Conservation (phyloP, 2,888 invertebrate species). For the Neoitamus cyanurus region DNA sequence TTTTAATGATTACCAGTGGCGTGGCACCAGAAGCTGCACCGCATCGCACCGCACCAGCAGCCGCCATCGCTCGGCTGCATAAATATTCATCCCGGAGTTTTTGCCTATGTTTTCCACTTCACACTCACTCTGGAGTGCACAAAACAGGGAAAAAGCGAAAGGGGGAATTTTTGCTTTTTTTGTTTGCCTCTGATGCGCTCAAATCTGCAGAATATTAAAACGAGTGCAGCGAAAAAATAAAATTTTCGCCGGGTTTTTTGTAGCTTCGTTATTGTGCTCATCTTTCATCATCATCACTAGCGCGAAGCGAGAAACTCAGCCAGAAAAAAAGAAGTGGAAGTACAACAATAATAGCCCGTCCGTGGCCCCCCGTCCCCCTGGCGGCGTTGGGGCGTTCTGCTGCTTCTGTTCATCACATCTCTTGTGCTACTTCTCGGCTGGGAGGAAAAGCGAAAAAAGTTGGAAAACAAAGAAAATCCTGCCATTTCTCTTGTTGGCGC, state of each 20-base stretch:
- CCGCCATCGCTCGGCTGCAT: neutral
- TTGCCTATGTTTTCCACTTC: slow-evolving; percentile 7
- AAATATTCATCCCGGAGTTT: neutral
- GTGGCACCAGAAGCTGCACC: neutral
- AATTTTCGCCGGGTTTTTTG: neutral
- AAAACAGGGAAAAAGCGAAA: neutral
- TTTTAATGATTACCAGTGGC: neutral
- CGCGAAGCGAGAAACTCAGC: slow-evolving; percentile 12
- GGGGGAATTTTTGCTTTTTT: neutral
- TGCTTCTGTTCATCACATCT: slow-evolving; percentile 15
- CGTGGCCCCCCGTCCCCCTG: neutral
- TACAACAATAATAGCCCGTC: slow-evolving; percentile 30
- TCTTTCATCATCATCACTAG: slow-evolving; percentile 14
- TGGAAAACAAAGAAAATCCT: slow-evolving; percentile 28
- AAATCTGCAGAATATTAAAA: slow-evolving; percentile 35
- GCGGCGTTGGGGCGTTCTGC: neutral
- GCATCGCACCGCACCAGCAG: neutral
- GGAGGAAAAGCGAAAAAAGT: neutral
- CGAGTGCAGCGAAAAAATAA: neutral
- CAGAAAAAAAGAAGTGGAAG: slow-evolving; percentile 32
- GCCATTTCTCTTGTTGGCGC: slow-evolving; percentile 37
- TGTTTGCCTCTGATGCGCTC: slow-evolving; percentile 1
- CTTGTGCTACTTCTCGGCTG: slow-evolving; percentile 31
- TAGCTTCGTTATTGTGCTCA: slow-evolving; percentile 16
- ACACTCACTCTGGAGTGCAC: slow-evolving; percentile 9